These are phyloP conservation scores for Oceanodroma leucorhoa DNA, from an alignment of 2,797 vertebrate species.

Conservation along the genomic window DNA sequence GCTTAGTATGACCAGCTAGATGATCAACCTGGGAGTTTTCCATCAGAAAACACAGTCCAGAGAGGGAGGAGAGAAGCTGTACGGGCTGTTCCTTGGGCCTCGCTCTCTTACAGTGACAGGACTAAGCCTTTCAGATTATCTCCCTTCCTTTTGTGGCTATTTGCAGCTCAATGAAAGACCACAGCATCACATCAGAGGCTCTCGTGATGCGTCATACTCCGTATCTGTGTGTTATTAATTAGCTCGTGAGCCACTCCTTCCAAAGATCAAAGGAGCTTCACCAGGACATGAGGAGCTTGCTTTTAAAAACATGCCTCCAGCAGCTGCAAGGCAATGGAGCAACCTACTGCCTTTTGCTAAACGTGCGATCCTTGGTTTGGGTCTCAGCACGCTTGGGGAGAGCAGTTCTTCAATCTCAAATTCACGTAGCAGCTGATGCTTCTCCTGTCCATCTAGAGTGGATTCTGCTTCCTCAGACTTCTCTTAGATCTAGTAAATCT, in stretches of 20 bases:
- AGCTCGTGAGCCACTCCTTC: neutral
- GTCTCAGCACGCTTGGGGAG: neutral
- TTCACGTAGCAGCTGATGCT: neutral
- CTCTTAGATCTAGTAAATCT: neutral
- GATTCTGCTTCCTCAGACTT: neutral
- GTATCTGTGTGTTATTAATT: neutral
- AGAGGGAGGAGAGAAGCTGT: neutral
- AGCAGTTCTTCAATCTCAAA: rapidly evolving
- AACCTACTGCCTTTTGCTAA: neutral
- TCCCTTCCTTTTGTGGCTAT: neutral
- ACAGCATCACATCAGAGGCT: neutral
- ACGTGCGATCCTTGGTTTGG: rapidly evolving
- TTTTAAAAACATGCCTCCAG: neutral
- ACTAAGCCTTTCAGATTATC: neutral
- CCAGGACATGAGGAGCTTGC: neutral
- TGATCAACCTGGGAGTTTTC: neutral
- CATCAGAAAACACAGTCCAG: neutral
- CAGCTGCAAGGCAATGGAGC: neutral
- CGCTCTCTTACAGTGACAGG: neutral
- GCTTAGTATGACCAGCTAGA: rapidly evolving
- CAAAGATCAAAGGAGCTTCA: neutral
- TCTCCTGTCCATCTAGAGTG: neutral
- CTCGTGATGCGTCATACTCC: neutral
- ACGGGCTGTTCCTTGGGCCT: neutral
- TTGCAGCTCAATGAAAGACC: neutral